Evolutionary conservation across 1,140 invertebrate species (phyloP).

Genomic region (Aphelinus certus): DNA sequence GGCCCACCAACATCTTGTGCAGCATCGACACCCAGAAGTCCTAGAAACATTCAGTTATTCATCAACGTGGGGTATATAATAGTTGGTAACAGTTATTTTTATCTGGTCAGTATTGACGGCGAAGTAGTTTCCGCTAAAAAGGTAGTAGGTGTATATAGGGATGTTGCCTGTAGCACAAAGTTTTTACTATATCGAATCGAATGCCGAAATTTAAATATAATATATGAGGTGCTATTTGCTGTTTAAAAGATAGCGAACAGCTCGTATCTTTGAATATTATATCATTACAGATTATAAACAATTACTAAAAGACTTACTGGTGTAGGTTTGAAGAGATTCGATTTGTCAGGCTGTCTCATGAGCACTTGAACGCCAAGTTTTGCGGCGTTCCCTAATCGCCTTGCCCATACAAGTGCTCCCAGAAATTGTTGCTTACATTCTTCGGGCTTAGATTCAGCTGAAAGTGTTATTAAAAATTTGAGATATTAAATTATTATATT

Average conservation of each 20-base stretch:
- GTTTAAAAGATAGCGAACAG: too few relatives aligned
- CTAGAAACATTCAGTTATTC: constrained; percentile 45
- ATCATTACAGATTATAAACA: neutral
- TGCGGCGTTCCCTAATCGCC: constrained; percentile 62
- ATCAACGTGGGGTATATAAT: constrained; percentile 16
- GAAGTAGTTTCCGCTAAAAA: too few relatives aligned
- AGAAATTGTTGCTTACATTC: constrained; percentile 53
- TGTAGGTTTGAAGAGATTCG: constrained; percentile 54
- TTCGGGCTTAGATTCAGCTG: constrained; percentile 60
- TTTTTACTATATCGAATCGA: too few relatives aligned
- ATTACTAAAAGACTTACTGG: constrained; percentile 55
- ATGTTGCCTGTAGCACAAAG: too few relatives aligned
- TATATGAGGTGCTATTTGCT: too few relatives aligned
- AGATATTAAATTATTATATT: neutral
- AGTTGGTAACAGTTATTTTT: too few relatives aligned
- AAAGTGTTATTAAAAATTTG: neutral
- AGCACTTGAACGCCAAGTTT: constrained; percentile 62
- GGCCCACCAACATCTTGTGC: constrained; percentile 64
- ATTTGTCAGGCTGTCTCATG: constrained; percentile 59
- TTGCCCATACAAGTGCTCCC: constrained; percentile 61
- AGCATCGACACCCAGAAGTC: constrained; percentile 66
- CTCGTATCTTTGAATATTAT: too few relatives aligned
- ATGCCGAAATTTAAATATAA: too few relatives aligned
- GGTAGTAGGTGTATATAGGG: too few relatives aligned
- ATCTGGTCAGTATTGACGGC: too few relatives aligned